Evolutionary conservation across 1,140 invertebrate species (phyloP).

Genomic region (Magallana ariakensis): DNA sequence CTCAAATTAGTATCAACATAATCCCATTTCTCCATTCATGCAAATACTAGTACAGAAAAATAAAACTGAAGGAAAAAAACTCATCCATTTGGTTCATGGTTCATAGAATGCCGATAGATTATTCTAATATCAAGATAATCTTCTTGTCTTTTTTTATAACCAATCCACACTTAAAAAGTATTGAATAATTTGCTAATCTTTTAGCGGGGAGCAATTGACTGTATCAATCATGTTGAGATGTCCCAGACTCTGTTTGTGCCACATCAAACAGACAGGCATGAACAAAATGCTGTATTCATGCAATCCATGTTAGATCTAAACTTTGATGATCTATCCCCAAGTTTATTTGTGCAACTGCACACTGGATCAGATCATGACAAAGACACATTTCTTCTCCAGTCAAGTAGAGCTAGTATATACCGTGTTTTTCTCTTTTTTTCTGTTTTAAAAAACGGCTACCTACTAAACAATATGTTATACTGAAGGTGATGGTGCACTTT

Average conservation of each 20-base stretch:
- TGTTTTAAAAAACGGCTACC: no score
- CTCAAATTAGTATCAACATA: slow-evolving; percentile 15
- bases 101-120: no score
- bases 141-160: background rate
- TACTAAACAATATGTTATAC: no score
- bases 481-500: background rate
- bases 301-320: background rate
- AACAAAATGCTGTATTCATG: slow-evolving; percentile 21
- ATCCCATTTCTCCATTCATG: background rate
- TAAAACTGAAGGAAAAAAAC: no score
- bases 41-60: no score
- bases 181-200: slow-evolving; percentile 6
- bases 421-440: no score
- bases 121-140: no score
- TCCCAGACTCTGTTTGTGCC: slow-evolving; percentile 12
- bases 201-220: background rate
- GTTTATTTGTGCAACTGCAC: slow-evolving; percentile 16
- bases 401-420: no score
- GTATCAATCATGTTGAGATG: slow-evolving; percentile 20
- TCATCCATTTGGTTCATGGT: no score
- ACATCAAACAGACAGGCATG: background rate
- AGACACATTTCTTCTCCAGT: slow-evolving; percentile 15
- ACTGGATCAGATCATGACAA: background rate
- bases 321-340: background rate
- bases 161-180: background rate